Conservation (phyloP, 2,888 invertebrate species). For the Hermaeophaga mercurialis region DNA sequence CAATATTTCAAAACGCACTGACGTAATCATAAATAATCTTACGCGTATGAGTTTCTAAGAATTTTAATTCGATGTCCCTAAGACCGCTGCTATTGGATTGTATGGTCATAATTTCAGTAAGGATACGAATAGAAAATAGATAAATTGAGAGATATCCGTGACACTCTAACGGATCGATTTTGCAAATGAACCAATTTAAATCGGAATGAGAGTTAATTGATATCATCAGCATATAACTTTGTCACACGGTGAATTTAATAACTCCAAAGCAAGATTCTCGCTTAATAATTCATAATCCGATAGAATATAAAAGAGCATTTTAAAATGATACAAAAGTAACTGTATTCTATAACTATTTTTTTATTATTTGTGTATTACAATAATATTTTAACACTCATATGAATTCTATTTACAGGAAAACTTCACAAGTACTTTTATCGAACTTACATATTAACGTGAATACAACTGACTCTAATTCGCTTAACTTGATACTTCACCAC, state of each 20-base stretch:
- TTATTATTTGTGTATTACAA: too few relatives aligned
- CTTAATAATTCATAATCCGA: too few relatives aligned
- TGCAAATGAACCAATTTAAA: conserved; percentile 7
- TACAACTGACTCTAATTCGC: too few relatives aligned
- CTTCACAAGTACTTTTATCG: too few relatives aligned
- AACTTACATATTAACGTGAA: too few relatives aligned
- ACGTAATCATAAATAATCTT: conserved; percentile 51
- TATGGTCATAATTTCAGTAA: conserved; percentile 34
- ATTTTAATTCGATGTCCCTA: conserved; percentile 49
- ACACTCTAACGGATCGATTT: conserved; percentile 3
- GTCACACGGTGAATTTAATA: background rate
- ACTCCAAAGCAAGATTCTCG: background rate
- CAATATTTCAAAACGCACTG: conserved; percentile 49
- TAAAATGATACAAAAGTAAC: too few relatives aligned
- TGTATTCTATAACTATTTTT: too few relatives aligned
- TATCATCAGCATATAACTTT: conserved; percentile 1
- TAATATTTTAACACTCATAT: too few relatives aligned
- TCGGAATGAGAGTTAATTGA: conserved; percentile 7
- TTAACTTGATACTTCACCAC: too few relatives aligned
- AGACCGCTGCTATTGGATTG: conserved; percentile 36
- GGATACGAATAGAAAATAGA: conserved; percentile 5
- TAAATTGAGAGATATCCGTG: conserved; percentile 8
- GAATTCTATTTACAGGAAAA: too few relatives aligned
- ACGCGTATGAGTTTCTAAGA: conserved; percentile 51
- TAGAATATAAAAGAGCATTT: too few relatives aligned